These are phyloP conservation scores for Noctilio leporinus DNA, from an alignment of 2,113 vertebrate genomes.

Conservation along the genomic window DNA sequence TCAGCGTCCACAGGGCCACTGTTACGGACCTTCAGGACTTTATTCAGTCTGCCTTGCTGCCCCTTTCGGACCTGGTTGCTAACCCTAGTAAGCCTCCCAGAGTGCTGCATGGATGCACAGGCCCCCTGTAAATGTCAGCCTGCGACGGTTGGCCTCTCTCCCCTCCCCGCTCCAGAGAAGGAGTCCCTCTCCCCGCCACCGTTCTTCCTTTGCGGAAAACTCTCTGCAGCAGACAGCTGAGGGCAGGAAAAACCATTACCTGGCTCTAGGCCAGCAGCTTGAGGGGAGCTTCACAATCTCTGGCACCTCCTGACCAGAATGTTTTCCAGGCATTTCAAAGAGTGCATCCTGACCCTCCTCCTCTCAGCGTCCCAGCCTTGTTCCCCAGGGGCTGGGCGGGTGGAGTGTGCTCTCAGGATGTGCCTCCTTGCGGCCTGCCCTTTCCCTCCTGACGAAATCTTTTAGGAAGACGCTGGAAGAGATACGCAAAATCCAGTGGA, in stretches of 20 bases:
- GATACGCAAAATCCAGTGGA: neutral
- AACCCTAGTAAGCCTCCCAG: slow-evolving; percentile 70
- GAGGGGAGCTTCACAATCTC: slow-evolving; percentile 76
- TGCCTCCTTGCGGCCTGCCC: neutral
- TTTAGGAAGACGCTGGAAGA: neutral
- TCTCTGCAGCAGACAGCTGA: slow-evolving; percentile 67
- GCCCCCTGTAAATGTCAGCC: slow-evolving; percentile 75
- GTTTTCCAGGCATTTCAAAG: slow-evolving; percentile 62
- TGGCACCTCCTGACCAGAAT: slow-evolving; percentile 74
- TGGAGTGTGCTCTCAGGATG: neutral
- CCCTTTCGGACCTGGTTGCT: slow-evolving; percentile 58
- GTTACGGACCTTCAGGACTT: slow-evolving; percentile 65
- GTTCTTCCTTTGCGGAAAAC: slow-evolving; percentile 45
- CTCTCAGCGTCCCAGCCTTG: neutral
- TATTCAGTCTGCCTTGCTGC: slow-evolving; percentile 65
- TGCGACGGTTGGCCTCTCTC: slow-evolving; percentile 55
- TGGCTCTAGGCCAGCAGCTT: slow-evolving; percentile 73
- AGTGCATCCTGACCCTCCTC: slow-evolving; percentile 24
- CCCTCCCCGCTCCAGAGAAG: slow-evolving; percentile 58
- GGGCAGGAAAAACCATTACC: slow-evolving; percentile 77
- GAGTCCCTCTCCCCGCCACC: slow-evolving; percentile 43
- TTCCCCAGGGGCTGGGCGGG: neutral
- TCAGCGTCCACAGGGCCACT: slow-evolving; percentile 38
- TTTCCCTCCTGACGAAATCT: neutral
- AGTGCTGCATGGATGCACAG: slow-evolving; percentile 62